Percentiles rank a stretch among this genome's conserved stretches.
These are phyloP conservation scores for Neoscelio sp. DNA, from an alignment of 2,888 invertebrate species.

Conservation along the genomic window DNA sequence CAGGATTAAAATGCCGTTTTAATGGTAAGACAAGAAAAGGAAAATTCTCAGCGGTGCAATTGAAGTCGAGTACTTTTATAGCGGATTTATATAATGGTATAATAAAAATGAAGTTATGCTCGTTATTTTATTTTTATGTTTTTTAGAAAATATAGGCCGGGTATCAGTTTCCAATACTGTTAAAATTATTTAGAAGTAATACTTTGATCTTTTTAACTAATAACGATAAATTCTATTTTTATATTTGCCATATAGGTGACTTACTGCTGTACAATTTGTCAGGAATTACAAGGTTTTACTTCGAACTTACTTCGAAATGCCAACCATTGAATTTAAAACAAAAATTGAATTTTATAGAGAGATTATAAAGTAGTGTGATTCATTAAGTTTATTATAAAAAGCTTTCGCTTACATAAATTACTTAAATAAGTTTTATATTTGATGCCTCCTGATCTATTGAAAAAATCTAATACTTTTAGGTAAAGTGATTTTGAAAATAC, in stretches of 20 bases:
- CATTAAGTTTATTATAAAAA: too few relatives aligned
- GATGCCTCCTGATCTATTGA: too few relatives aligned
- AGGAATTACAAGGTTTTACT: not conserved
- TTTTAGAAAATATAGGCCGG: not conserved
- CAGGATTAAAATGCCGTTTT: conserved; percentile 6
- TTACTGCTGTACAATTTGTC: too few relatives aligned
- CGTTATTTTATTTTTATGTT: conserved; percentile 36
- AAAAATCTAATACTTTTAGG: not conserved
- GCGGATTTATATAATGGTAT: conserved; percentile 41
- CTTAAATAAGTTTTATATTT: too few relatives aligned
- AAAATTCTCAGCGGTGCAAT: conserved; percentile 34
- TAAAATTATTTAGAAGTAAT: conserved; percentile 11
- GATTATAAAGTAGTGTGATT: too few relatives aligned
- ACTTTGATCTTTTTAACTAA: not conserved
- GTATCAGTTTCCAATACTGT: conserved; percentile 23
- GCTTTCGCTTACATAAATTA: too few relatives aligned
- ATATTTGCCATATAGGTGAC: too few relatives aligned
- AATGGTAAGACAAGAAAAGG: conserved; percentile 5
- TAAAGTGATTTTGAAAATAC: not conserved
- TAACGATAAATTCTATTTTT: not conserved
- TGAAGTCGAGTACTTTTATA: conserved; percentile 26
- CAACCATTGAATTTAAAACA: too few relatives aligned
- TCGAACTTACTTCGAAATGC: too few relatives aligned
- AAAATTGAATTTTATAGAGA: too few relatives aligned
- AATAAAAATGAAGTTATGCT: conserved; percentile 27